A percentile compares a stretch with the other conserved stretches of the same genome.
These are phyloP conservation scores for Percopsis omiscomaycus DNA, from an alignment of 2,797 vertebrate species.

Conservation along the genomic window DNA sequence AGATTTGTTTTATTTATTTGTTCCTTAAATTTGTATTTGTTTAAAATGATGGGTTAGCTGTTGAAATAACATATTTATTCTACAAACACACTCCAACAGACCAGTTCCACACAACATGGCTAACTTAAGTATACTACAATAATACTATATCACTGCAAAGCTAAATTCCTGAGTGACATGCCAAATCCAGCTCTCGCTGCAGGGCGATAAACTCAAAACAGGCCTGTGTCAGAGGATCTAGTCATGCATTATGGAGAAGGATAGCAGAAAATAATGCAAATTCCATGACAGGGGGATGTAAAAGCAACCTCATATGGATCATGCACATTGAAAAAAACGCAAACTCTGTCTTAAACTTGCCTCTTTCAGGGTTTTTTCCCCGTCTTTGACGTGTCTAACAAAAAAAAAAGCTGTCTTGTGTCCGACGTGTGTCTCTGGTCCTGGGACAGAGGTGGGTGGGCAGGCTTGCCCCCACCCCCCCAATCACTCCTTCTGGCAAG, in stretches of 20 bases:
- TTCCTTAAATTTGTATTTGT: too few species aligned
- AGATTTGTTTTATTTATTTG: too few species aligned
- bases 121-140: conserved; percentile 14
- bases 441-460: conserved; percentile 43
- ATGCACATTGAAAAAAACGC: conserved; percentile 62
- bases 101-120: conserved; percentile 11
- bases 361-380: conserved; percentile 60
- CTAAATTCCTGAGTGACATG: conserved; percentile 53
- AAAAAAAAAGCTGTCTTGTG: conserved; percentile 54
- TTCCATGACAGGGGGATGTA: conserved; percentile 9
- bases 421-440: conserved; percentile 59
- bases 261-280: conserved; percentile 16
- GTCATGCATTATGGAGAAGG: conserved; percentile 11
- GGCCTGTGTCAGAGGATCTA: conserved; percentile 41
- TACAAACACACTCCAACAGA: conserved; percentile 6
- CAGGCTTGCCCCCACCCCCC: conserved; percentile 47
- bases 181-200: conserved; percentile 44
- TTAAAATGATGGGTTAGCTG: too few species aligned
- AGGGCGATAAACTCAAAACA: conserved; percentile 44
- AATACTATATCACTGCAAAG: conserved; percentile 22
- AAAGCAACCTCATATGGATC: conserved; percentile 43
- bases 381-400: conserved; percentile 53
- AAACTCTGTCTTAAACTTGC: conserved; percentile 66
- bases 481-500: conserved; percentile 39
- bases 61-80: too few species aligned